These are phyloP conservation scores for Percopsis transmontana DNA, from an alignment of 2,113 vertebrate genomes.

Conservation along the genomic window DNA sequence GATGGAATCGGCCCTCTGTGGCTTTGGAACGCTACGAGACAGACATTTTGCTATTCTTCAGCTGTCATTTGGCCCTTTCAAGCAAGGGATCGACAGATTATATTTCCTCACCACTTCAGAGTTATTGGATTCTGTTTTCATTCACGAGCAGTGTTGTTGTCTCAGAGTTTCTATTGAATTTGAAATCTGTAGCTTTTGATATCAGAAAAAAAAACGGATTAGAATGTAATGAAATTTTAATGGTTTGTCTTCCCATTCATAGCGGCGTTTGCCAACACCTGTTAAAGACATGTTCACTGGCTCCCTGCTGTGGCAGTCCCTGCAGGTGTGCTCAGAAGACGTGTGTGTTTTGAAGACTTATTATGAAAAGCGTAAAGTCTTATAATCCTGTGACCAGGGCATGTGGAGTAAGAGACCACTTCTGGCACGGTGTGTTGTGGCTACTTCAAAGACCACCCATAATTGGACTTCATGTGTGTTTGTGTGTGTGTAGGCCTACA, in stretches of 20 bases:
- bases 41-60: slow-evolving; percentile 39
- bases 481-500: not conserved
- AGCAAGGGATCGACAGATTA: slow-evolving; percentile 12
- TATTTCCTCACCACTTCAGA: slow-evolving; percentile 28
- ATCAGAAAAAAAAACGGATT: slow-evolving; percentile 30
- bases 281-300: slow-evolving; percentile 2
- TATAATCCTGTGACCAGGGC: slow-evolving; percentile 36
- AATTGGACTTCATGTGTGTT: slow-evolving; percentile 21
- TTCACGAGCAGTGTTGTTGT: slow-evolving; percentile 13
- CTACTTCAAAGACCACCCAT: slow-evolving; percentile 58
- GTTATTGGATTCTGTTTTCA: slow-evolving; percentile 32
- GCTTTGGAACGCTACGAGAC: slow-evolving; percentile 31
- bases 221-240: slow-evolving; percentile 23
- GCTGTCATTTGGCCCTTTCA: slow-evolving; percentile 36
- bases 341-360: slow-evolving; percentile 24
- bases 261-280: slow-evolving; percentile 32
- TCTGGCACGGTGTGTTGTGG: slow-evolving; percentile 21
- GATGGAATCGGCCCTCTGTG: slow-evolving; percentile 26
- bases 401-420: slow-evolving; percentile 49
- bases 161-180: slow-evolving; percentile 1
- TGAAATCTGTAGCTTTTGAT: not conserved
- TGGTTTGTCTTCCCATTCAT: slow-evolving; percentile 15
- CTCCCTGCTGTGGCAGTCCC: slow-evolving; percentile 10
- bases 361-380: slow-evolving; percentile 35
- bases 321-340: not conserved